These are phyloP conservation scores for Lepus oiostolus DNA, from an alignment of 2,797 vertebrate species.

Conservation along the genomic window DNA sequence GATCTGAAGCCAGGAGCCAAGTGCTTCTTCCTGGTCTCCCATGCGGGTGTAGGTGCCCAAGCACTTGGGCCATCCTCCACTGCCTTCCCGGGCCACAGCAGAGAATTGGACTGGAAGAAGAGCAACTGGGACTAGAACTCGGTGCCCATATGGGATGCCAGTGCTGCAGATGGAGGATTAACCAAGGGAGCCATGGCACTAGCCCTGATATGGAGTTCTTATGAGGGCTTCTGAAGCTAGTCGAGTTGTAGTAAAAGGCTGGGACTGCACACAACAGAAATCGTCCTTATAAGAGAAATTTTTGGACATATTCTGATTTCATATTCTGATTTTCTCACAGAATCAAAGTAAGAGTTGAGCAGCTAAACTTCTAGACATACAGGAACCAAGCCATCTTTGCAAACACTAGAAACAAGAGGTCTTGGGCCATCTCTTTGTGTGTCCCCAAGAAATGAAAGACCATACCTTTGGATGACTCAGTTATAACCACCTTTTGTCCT, in stretches of 20 bases:
- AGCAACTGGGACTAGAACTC: too few relatives aligned
- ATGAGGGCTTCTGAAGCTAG: neutral
- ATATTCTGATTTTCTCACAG: neutral
- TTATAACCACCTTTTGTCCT: neutral
- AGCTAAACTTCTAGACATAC: neutral
- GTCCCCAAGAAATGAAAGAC: neutral
- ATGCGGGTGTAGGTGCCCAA: too few relatives aligned
- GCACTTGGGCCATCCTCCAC: too few relatives aligned
- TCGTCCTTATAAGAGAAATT: neutral
- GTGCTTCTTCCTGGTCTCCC: too few relatives aligned
- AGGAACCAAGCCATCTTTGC: neutral
- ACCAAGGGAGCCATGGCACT: too few relatives aligned
- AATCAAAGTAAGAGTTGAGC: conserved; percentile 21
- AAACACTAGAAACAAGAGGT: neutral
- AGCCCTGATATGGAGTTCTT: neutral
- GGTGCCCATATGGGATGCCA: too few relatives aligned
- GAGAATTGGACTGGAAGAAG: too few relatives aligned
- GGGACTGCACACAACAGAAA: neutral
- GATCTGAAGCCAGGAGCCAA: too few relatives aligned
- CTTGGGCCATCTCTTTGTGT: neutral
- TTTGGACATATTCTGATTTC: neutral
- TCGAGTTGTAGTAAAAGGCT: neutral
- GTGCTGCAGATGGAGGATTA: too few relatives aligned
- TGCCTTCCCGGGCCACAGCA: too few relatives aligned
- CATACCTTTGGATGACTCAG: neutral